Conservation (phyloP, 2,113 vertebrate species). For the Esox niger region DNA sequence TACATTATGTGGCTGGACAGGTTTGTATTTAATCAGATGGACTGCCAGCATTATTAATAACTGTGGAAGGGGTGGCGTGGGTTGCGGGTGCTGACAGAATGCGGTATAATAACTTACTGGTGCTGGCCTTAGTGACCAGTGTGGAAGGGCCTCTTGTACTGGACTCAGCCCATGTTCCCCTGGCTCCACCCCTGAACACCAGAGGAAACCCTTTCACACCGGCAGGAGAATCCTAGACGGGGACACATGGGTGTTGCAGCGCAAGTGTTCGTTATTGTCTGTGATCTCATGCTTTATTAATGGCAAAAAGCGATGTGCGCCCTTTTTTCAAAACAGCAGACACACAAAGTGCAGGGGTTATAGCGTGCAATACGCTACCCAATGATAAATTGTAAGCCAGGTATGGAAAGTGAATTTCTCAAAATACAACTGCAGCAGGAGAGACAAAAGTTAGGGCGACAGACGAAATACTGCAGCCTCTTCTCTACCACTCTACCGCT, state of each 20-base stretch:
- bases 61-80: slow-evolving; percentile 37
- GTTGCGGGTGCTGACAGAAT: slow-evolving; percentile 60
- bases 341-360: no score
- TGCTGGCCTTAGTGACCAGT: neutral
- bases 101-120: slow-evolving; percentile 59
- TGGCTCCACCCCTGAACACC: neutral
- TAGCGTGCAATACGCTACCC: neutral
- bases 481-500: slow-evolving; percentile 14
- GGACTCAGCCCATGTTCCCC: neutral
- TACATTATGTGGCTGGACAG: slow-evolving; percentile 26
- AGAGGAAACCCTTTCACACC: neutral
- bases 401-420: neutral
- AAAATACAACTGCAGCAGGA: slow-evolving; percentile 5
- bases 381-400: neutral
- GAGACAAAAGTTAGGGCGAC: neutral
- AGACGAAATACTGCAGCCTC: slow-evolving; percentile 6
- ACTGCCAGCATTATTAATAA: slow-evolving; percentile 66
- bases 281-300: neutral
- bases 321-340: neutral
- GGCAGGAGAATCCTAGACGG: neutral
- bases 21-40: slow-evolving; percentile 63
- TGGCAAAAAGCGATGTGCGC: neutral
- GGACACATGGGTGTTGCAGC: neutral
- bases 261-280: neutral
- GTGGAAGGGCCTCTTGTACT: no score